Conservation (phyloP, 92 coral and sea anemone species). For the Nematostella vectensis region DNA sequence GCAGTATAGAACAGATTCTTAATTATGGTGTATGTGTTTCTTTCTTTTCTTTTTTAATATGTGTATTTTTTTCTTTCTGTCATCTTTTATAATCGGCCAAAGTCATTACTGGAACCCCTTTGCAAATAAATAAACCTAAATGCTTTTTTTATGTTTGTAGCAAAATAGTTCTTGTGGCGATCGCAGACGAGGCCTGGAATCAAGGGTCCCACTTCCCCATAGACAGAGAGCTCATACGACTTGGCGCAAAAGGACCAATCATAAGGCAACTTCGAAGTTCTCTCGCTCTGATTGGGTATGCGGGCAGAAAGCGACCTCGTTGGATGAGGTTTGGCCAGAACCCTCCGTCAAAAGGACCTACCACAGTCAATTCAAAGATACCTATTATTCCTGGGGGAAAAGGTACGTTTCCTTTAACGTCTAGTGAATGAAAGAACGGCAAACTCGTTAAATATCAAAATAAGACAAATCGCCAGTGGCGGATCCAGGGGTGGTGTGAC, state of each 20-base stretch:
- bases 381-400: background rate
- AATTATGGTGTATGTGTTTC: too few species aligned
- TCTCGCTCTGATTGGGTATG: constrained; percentile 17
- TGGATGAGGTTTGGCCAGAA: constrained; percentile 2
- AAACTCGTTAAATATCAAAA: too few species aligned
- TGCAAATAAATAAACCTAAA: too few species aligned
- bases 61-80: too few species aligned
- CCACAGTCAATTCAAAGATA: background rate
- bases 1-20: too few species aligned
- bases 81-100: too few species aligned
- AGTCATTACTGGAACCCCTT: too few species aligned
- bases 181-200: constrained; percentile 16
- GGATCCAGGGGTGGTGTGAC: too few species aligned
- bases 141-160: background rate
- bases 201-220: background rate
- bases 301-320: background rate
- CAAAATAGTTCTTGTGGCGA: constrained; percentile 21
- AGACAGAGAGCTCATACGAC: constrained; percentile 4
- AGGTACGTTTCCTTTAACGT: too few species aligned
- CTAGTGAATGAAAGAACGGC: too few species aligned
- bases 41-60: too few species aligned
- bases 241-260: constrained; percentile 16
- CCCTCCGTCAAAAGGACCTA: background rate
- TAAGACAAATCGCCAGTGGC: too few species aligned
- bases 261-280: background rate